phyloP scores from a whole-genome alignment of 2,113 vertebrate genomes.

The Seriola quinqueradiata region DNA sequence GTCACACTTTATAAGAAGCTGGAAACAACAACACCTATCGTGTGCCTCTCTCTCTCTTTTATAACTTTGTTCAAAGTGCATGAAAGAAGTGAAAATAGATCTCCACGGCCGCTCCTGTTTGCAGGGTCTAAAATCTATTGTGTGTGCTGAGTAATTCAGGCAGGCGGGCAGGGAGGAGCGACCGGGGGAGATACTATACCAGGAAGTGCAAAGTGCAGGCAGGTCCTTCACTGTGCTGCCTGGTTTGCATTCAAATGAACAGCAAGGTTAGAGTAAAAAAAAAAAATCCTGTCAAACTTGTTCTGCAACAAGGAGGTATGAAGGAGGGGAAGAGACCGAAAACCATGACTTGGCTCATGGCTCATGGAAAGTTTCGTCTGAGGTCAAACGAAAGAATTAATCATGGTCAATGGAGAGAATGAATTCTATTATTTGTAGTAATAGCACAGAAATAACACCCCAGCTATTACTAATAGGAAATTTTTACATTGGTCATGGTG shows the following conservation, averaged over 20 bases:
- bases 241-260: slow-evolving; percentile 52
- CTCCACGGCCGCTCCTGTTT: background rate
- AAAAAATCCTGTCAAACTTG: slow-evolving; percentile 74
- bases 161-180: slow-evolving; percentile 36
- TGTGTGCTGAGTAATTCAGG: slow-evolving; percentile 35
- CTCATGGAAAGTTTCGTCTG: slow-evolving; percentile 43
- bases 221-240: background rate
- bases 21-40: background rate
- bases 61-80: background rate
- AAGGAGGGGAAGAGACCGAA: slow-evolving; percentile 8
- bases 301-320: slow-evolving; percentile 43
- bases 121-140: slow-evolving; percentile 1
- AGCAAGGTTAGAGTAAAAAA: slow-evolving; percentile 1
- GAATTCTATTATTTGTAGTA: background rate
- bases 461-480: background rate
- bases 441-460: too few relatives aligned
- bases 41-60: background rate
- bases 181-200: slow-evolving; percentile 46
- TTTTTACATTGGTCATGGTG: background rate
- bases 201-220: slow-evolving; percentile 73
- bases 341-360: slow-evolving; percentile 37
- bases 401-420: background rate
- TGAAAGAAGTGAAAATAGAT: slow-evolving; percentile 26
- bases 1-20: background rate
- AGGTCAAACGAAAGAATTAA: background rate